Evolutionary conservation across 2,113 vertebrate species (phyloP).

Genomic region (Serranochromis macrocephalus): DNA sequence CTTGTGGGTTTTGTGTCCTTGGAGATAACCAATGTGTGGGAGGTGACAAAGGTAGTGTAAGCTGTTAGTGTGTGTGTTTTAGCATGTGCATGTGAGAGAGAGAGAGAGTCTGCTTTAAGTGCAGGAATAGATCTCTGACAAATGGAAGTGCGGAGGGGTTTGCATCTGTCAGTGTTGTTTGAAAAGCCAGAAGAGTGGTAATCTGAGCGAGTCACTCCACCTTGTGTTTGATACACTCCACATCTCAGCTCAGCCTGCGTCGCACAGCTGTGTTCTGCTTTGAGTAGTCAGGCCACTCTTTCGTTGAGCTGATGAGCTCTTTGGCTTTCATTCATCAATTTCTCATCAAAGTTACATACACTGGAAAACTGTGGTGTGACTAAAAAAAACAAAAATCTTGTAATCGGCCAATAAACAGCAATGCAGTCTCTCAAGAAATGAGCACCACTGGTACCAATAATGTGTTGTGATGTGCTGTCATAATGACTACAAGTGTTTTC

Average conservation of each 20-base stretch:
- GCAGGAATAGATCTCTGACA: slow-evolving; percentile 67
- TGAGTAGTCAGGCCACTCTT: not conserved
- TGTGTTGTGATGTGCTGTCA: not conserved
- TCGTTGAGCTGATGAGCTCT: not conserved
- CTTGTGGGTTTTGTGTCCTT: slow-evolving; percentile 70
- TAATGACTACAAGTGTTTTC: not conserved
- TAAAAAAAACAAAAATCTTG: not conserved
- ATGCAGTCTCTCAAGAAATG: not conserved
- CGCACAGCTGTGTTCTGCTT: not conserved
- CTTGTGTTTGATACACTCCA: slow-evolving; percentile 35
- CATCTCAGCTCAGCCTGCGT: not conserved
- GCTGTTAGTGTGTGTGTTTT: slow-evolving; percentile 17
- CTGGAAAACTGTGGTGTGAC: not conserved
- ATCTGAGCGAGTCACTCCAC: slow-evolving; percentile 58
- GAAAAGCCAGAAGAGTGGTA: slow-evolving; percentile 57
- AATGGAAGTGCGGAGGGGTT: slow-evolving; percentile 57
- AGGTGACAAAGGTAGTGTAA: slow-evolving; percentile 71
- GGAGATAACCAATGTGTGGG: slow-evolving; percentile 71
- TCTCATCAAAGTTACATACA: not conserved
- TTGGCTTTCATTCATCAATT: not conserved
- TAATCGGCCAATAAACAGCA: not conserved
- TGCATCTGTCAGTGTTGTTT: slow-evolving; percentile 55
- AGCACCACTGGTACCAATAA: not conserved
- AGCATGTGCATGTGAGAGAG: not conserved
- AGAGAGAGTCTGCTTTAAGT: slow-evolving; percentile 49